Evolutionary conservation across 2,113 vertebrate species (phyloP).

Genomic region (Mus pahari): DNA sequence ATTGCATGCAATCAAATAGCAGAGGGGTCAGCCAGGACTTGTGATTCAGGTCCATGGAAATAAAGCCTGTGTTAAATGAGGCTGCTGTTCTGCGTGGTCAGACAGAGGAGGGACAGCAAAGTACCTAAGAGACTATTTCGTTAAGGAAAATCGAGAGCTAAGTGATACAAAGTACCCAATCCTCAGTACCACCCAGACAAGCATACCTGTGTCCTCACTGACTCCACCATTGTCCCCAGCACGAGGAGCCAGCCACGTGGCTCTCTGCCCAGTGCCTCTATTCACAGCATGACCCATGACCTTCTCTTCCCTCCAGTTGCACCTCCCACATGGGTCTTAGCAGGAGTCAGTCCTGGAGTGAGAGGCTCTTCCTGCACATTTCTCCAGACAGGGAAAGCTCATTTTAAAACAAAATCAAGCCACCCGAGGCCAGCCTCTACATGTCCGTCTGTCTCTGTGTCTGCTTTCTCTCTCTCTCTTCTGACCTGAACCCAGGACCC

Average conservation of each 20-base stretch:
- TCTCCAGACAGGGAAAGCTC: neutral
- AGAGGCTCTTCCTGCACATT: neutral
- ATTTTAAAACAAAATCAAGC: slow-evolving; percentile 18
- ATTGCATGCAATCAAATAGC: neutral
- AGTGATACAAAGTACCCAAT: neutral
- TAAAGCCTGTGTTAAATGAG: neutral
- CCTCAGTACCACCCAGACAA: neutral
- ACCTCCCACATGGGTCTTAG: neutral
- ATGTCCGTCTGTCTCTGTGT: neutral
- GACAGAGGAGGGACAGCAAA: neutral
- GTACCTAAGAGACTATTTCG: neutral
- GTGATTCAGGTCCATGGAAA: neutral
- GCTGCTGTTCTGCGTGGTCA: neutral
- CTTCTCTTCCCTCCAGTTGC: neutral
- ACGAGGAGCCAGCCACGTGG: accelerated
- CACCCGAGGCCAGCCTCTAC: neutral
- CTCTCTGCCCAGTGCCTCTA: neutral
- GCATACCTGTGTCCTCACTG: neutral
- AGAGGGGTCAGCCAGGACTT: neutral
- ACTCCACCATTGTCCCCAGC: neutral
- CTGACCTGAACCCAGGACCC: neutral
- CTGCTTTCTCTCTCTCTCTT: neutral
- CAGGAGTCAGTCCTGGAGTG: neutral
- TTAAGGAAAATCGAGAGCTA: neutral
- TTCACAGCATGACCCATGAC: neutral